These are phyloP conservation scores for Akabosia matsudoensis DNA, from an alignment of 1,140 invertebrate genomes.

Conservation along the genomic window DNA sequence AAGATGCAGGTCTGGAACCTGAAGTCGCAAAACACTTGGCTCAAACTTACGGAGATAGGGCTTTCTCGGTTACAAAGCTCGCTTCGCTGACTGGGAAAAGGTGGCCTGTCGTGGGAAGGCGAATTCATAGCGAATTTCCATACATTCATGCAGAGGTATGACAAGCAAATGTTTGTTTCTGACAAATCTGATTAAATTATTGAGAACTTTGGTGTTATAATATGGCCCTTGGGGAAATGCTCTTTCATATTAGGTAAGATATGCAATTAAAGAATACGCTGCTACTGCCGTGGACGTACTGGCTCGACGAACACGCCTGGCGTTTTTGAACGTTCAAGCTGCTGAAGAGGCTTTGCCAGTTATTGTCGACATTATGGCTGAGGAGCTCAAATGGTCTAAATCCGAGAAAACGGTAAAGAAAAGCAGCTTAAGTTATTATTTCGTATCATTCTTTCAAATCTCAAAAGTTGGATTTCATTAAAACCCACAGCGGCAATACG, in stretches of 20 bases:
- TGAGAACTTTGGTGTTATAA: too few relatives aligned
- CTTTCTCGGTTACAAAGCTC: slow-evolving; percentile 95
- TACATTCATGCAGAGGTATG: slow-evolving; percentile 96
- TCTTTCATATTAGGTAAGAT: slow-evolving; percentile 70
- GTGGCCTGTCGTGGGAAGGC: slow-evolving; percentile 94
- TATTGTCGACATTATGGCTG: slow-evolving; percentile 93
- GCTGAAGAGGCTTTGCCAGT: slow-evolving; percentile 89
- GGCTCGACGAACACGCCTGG: slow-evolving; percentile 82
- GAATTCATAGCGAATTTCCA: slow-evolving; percentile 95
- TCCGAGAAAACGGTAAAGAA: slow-evolving; percentile 69
- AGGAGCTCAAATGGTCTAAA: slow-evolving; percentile 90
- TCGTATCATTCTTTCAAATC: too few relatives aligned
- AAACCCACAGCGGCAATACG: slow-evolving; percentile 75
- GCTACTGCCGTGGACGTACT: slow-evolving; percentile 95
- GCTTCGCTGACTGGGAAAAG: slow-evolving; percentile 89
- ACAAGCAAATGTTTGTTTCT: background rate
- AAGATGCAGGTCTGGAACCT: slow-evolving; percentile 81
- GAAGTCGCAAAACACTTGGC: slow-evolving; percentile 95
- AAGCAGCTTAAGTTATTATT: slow-evolving; percentile 10
- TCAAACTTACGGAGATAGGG: slow-evolving; percentile 94
- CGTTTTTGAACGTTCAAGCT: slow-evolving; percentile 95
- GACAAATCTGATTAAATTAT: background rate
- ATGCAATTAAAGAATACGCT: slow-evolving; percentile 93
- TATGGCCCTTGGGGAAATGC: too few relatives aligned
- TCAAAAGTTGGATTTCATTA: background rate